phyloP scores from a whole-genome alignment of 2,888 invertebrate species.

The Drosophila leonis region DNA sequence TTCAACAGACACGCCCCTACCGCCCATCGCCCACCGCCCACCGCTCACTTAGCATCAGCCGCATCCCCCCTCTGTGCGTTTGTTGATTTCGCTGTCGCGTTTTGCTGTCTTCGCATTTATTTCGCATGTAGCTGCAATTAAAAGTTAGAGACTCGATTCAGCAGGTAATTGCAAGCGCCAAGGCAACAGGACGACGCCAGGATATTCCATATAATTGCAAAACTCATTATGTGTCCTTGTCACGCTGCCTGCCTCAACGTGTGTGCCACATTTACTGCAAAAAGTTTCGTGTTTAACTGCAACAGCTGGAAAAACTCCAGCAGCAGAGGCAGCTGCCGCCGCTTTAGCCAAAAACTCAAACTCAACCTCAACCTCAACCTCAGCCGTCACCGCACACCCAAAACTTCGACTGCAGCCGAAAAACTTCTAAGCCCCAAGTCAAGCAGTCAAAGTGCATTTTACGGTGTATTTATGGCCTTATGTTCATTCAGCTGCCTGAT shows the following conservation, averaged over 20 bases:
- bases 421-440: slow-evolving; percentile 66
- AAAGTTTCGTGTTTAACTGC: slow-evolving; percentile 65
- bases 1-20: not conserved
- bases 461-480: slow-evolving; percentile 57
- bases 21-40: not conserved
- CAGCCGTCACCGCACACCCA: slow-evolving; percentile 11
- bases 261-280: slow-evolving; percentile 21
- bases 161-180: slow-evolving; percentile 65
- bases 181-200: slow-evolving; percentile 40
- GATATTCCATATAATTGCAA: slow-evolving; percentile 63
- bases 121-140: slow-evolving; percentile 75
- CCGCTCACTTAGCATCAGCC: not conserved
- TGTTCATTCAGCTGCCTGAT: slow-evolving; percentile 6
- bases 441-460: slow-evolving; percentile 77
- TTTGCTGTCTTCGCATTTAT: slow-evolving; percentile 49
- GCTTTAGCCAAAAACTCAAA: slow-evolving; percentile 6
- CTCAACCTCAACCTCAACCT: slow-evolving; percentile 4
- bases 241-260: slow-evolving; percentile 14
- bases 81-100: slow-evolving; percentile 24
- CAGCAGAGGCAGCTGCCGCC: slow-evolving; percentile 17
- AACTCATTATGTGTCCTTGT: slow-evolving; percentile 68
- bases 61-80: not conserved
- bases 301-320: slow-evolving; percentile 68
- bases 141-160: slow-evolving; percentile 70
- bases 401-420: slow-evolving; percentile 28